Conservation (phyloP, 2,888 invertebrate genomes). For the Drosophila siamana region DNA sequence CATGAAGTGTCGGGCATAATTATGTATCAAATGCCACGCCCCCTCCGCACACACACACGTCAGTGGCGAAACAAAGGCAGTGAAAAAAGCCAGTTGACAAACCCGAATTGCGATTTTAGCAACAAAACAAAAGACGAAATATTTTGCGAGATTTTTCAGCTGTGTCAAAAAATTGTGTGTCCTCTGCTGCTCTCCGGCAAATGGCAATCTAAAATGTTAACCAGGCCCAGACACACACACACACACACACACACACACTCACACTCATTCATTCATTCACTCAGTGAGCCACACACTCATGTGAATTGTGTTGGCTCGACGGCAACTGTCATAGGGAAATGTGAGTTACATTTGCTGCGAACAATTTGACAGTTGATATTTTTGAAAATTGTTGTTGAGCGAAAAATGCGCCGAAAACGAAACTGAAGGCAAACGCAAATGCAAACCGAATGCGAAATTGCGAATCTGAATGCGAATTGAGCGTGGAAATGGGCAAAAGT, state of each 20-base stretch:
- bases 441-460: constrained; percentile 29
- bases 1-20: constrained; percentile 73
- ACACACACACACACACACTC: constrained; percentile 24
- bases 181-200: constrained; percentile 47
- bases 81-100: constrained; percentile 57
- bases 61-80: neutral
- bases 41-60: constrained; percentile 56
- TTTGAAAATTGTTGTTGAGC: constrained; percentile 76
- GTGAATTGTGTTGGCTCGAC: constrained; percentile 2
- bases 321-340: constrained; percentile 68
- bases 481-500: constrained; percentile 33
- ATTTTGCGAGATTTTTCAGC: constrained; percentile 76
- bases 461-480: constrained; percentile 8
- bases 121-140: constrained; percentile 59
- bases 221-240: constrained; percentile 34
- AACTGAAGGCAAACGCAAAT: constrained; percentile 15
- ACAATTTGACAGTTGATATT: constrained; percentile 84
- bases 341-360: constrained; percentile 76
- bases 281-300: constrained; percentile 28
- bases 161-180: constrained; percentile 76
- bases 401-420: constrained; percentile 43
- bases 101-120: constrained; percentile 69
- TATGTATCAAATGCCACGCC: constrained; percentile 71
- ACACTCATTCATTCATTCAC: too few species aligned
- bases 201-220: constrained; percentile 65